Evolutionary conservation across 2,113 vertebrate genomes (phyloP), one percentile per base, ranked within the genome.

Genomic region (Sciurus niger): DNA sequence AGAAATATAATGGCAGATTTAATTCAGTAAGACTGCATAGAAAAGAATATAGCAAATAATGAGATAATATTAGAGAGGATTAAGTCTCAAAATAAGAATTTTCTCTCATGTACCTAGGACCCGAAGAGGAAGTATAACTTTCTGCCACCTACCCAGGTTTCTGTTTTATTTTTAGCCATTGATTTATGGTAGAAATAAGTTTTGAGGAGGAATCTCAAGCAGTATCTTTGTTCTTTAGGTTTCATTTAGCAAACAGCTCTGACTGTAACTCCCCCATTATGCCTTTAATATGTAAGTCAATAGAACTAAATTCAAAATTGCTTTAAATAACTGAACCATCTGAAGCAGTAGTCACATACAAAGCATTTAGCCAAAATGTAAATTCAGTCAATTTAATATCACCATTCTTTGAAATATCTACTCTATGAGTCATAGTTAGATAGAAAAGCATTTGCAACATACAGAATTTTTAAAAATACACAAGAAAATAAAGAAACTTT

Each of bases 171-270:
- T 85, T 87, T 65, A 94, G 46, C 17, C n/a, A 68, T 58, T 93
- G 63, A 53, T 87, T 96, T 94, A 89, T 90, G 46, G 60, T 32
- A 95, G 58, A 94, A 97, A 88, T 74, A 94, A 91, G 17, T 51
- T 84, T 20, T 86, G 13, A 89, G 32, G 13, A 79, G 37, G 30
- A 95, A 87, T 0, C 20, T 83, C 43, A 92, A 88, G 76, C 7
- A 48, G 37, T 37, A n/a, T 73, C 74, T 95, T 73, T 92, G 37
- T 86, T 94, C 68, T 92, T 84, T 14, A 67, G 24, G 48, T 63
- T 90, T 78, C 37, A 90, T 68, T 34, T 34, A 95, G 17, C 67
- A 91, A 4, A 51, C 24, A 93, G 43, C 34, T 65, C 4, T 65
- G 9, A 93, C 40, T 96, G 78, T 84, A 87, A 82, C 28, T 28